A percentile compares a stretch with the other conserved stretches of the same genome.
Conservation (phyloP, 2,113 vertebrate genomes). For the Chaetops frenatus region DNA sequence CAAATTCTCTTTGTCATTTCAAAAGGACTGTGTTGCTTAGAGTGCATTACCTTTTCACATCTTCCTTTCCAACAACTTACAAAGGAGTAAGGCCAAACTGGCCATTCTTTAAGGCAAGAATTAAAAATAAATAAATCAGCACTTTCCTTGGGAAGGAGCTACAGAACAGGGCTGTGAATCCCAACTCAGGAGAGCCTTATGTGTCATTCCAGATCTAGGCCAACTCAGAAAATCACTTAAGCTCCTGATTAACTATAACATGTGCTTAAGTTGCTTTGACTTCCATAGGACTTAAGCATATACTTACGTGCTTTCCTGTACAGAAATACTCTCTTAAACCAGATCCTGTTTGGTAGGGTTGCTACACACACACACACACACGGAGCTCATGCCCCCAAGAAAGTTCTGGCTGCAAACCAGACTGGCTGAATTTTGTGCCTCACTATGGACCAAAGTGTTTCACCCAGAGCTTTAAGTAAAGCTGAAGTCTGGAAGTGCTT, state of each 20-base stretch:
- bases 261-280: background rate
- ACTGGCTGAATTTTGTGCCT: background rate
- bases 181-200: background rate
- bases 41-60: background rate
- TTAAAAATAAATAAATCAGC: background rate
- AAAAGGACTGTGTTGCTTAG: background rate
- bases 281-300: background rate
- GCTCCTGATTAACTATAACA: slow-evolving; percentile 25
- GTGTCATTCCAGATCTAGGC: background rate
- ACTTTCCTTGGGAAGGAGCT: background rate
- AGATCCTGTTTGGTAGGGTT: background rate
- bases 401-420: background rate
- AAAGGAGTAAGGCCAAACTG: background rate
- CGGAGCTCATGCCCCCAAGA: background rate
- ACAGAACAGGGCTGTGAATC: background rate
- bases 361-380: background rate
- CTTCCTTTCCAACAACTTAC: background rate
- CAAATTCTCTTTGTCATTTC: background rate
- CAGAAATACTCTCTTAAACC: slow-evolving; percentile 32
- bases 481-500: background rate
- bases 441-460: background rate
- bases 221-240: slow-evolving; percentile 31
- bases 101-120: background rate
- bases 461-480: background rate
- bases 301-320: background rate